A percentile compares a stretch with the other conserved stretches of the same genome.
phyloP scores from a whole-genome alignment of 2,797 vertebrate species.

The Aphelocoma californica region DNA sequence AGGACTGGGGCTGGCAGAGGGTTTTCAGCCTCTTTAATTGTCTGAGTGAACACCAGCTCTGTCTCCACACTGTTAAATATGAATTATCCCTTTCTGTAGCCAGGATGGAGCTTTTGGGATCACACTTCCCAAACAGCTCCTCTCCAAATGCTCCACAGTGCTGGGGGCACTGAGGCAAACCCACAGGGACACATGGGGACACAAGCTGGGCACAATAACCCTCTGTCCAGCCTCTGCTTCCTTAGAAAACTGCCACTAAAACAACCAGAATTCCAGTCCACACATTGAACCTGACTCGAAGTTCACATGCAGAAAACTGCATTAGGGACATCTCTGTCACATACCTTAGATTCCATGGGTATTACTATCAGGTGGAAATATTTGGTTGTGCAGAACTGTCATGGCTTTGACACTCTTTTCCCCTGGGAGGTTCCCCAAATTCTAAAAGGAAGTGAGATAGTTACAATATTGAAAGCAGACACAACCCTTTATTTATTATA shows the following conservation, averaged over 20 bases:
- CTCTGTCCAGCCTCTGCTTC: not conserved
- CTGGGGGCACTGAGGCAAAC: not conserved
- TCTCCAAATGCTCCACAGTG: rapidly evolving
- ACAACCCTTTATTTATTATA: constrained; percentile 47
- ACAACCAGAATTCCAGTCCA: no score
- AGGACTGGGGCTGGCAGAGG: not conserved
- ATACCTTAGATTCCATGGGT: not conserved
- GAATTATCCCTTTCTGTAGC: not conserved
- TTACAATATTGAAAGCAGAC: constrained; percentile 13
- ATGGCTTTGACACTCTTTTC: not conserved
- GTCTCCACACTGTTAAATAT: rapidly evolving
- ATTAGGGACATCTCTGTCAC: not conserved
- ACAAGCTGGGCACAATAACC: no score
- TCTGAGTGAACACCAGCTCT: not conserved
- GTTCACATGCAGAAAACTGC: not conserved
- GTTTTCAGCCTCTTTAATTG: not conserved
- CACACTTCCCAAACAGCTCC: not conserved
- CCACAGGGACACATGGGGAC: rapidly evolving
- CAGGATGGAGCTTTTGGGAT: not conserved
- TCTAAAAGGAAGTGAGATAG: constrained; percentile 1
- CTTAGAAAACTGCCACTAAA: not conserved
- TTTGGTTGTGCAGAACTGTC: not conserved
- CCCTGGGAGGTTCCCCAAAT: not conserved
- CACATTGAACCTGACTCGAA: rapidly evolving
- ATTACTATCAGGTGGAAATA: not conserved